Conservation (phyloP, 1,140 invertebrate genomes). For the Cephus cinctus region DNA sequence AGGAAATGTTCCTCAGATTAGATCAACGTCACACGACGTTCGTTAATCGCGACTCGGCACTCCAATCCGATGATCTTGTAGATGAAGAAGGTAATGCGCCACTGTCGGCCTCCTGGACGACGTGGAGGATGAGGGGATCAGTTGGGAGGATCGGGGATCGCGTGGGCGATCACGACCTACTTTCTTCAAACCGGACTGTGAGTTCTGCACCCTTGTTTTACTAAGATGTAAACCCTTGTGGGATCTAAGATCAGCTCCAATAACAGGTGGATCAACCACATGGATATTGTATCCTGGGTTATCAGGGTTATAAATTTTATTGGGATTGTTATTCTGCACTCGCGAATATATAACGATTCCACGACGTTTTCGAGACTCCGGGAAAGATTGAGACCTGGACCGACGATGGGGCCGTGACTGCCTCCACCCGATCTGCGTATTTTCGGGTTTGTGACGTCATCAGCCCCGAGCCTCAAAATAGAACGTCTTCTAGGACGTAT, state of each 20-base stretch:
- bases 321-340: too few relatives aligned
- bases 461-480: conserved; percentile 47
- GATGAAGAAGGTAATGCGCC: conserved; percentile 30
- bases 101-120: conserved; percentile 28
- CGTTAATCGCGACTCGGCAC: not conserved
- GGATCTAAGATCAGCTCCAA: too few relatives aligned
- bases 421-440: conserved; percentile 45
- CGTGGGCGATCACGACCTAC: conserved; percentile 26
- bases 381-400: conserved; percentile 49
- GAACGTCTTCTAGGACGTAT: conserved; percentile 46
- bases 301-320: too few relatives aligned
- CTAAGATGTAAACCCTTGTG: too few relatives aligned
- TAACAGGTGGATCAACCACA: too few relatives aligned
- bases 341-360: too few relatives aligned
- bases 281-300: too few relatives aligned
- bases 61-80: conserved; percentile 23
- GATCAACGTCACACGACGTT: too few relatives aligned
- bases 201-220: too few relatives aligned
- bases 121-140: conserved; percentile 11
- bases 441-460: conserved; percentile 53
- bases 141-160: conserved; percentile 25
- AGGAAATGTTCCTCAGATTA: too few relatives aligned
- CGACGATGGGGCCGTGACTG: conserved; percentile 32
- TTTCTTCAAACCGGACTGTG: conserved; percentile 21
- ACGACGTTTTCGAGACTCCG: conserved; percentile 47